A percentile compares a stretch with the other conserved stretches of the same genome.
Conservation (phyloP, 2,113 vertebrate genomes). For the Aphyosemion australe region DNA sequence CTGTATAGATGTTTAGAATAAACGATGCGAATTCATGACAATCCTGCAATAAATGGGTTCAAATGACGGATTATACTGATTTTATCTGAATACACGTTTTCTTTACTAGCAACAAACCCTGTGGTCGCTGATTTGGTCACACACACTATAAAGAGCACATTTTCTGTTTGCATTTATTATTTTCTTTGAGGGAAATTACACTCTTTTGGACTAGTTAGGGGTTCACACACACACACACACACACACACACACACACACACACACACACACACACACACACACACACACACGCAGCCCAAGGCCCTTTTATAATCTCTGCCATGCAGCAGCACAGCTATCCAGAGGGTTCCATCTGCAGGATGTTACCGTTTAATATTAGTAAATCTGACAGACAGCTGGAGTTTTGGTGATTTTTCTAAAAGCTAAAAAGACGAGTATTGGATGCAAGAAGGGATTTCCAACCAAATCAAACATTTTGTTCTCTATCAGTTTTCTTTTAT, state of each 20-base stretch:
- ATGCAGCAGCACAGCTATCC: conserved; percentile 27
- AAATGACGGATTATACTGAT: too few relatives aligned
- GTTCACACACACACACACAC: too few relatives aligned
- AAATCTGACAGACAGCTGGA: conserved; percentile 2
- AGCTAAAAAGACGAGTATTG: neutral
- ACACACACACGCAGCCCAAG: too few relatives aligned
- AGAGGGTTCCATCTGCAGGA: conserved; percentile 36
- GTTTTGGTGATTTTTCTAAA: neutral
- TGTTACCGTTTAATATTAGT: conserved; percentile 25
- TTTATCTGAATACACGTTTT: neutral
- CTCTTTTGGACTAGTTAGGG: conserved; percentile 16
- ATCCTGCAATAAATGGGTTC: neutral
- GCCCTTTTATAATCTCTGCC: conserved; percentile 36
- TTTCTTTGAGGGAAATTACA: conserved; percentile 37
- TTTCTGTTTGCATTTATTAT: conserved; percentile 10
- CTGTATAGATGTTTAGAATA: too few relatives aligned
- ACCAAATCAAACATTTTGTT: too few relatives aligned
- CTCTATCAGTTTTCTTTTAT: too few relatives aligned
- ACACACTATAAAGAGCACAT: conserved; percentile 4
- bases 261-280: too few relatives aligned
- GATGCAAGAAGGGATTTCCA: too few relatives aligned
- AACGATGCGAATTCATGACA: too few relatives aligned
- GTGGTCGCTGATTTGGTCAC: neutral
- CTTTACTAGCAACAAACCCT: neutral
- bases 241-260: too few relatives aligned